phyloP scores from a whole-genome alignment of 1,140 invertebrate genomes.

The Diachasmimorpha longicaudata region DNA sequence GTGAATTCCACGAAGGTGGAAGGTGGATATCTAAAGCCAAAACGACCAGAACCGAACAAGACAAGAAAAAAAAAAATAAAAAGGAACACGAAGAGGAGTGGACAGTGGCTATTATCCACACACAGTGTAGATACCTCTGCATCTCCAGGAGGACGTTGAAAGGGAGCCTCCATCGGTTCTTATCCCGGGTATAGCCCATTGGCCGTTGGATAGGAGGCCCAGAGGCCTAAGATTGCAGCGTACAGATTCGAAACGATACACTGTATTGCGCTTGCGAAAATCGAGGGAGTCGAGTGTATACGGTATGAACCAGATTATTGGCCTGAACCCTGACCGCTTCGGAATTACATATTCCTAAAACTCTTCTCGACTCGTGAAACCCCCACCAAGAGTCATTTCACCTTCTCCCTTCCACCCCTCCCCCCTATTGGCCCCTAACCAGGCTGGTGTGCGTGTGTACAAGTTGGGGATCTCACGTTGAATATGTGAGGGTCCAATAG shows the following conservation, averaged over 20 bases:
- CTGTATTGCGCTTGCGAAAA: background rate
- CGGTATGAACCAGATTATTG: constrained; percentile 54
- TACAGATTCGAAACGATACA: constrained; percentile 17
- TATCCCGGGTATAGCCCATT: background rate
- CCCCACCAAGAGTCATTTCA: constrained; percentile 14
- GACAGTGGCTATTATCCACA: too few relatives aligned
- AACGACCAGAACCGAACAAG: too few relatives aligned
- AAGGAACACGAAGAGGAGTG: too few relatives aligned
- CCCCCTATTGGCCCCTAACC: too few relatives aligned
- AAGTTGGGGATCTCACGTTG: background rate
- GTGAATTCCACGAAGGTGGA: constrained; percentile 1
- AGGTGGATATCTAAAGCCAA: background rate
- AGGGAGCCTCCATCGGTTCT: background rate
- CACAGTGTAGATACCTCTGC: background rate
- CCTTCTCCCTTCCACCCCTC: too few relatives aligned
- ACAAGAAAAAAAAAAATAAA: too few relatives aligned
- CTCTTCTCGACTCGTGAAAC: background rate
- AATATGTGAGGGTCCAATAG: constrained; percentile 1
- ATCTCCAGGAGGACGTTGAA: background rate
- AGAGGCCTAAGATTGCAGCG: constrained; percentile 5
- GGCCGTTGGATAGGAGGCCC: background rate
- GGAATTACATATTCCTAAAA: constrained; percentile 55
- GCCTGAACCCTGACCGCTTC: constrained; percentile 48
- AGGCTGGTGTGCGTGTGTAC: background rate
- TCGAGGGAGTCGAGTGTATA: constrained; percentile 25